phyloP scores from a whole-genome alignment of 92 coral and sea anemone species.

The Hydrozoanthus gracilis region DNA sequence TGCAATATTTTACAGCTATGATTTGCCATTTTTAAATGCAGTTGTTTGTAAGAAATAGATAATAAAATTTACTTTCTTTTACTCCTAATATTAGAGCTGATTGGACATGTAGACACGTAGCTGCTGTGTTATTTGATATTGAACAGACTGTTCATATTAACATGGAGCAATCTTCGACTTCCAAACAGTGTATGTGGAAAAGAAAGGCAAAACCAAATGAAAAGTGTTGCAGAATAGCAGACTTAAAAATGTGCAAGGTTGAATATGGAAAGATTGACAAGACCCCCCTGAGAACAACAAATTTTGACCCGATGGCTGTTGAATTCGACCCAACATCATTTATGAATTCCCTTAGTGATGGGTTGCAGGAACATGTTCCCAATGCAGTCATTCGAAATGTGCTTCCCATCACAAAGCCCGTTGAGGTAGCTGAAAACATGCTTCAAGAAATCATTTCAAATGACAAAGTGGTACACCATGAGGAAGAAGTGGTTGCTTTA shows the following conservation, averaged over 20 bases:
- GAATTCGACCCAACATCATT: background rate
- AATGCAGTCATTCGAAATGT: conserved; percentile 44
- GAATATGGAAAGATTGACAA: conserved; percentile 54
- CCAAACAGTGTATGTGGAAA: conserved; percentile 51
- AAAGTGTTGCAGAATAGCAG: conserved; percentile 42
- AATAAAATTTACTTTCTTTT: too few relatives aligned
- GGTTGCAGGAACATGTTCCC: conserved; percentile 50
- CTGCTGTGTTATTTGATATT: conserved; percentile 54
- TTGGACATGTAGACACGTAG: background rate
- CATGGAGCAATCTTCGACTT: conserved; percentile 45
- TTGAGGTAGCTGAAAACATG: conserved; percentile 20
- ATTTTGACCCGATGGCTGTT: conserved; percentile 57
- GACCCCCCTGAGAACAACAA: conserved; percentile 17
- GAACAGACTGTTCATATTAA: conserved; percentile 10
- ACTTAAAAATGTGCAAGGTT: conserved; percentile 41
- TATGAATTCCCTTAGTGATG: conserved; percentile 44
- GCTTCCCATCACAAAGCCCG: conserved; percentile 38
- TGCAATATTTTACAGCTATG: too few relatives aligned
- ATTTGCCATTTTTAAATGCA: too few relatives aligned
- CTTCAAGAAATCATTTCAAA: conserved; percentile 25
- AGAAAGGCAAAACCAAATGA: conserved; percentile 45
- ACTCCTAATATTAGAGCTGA: too few relatives aligned
- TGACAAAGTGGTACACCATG: conserved; percentile 2
- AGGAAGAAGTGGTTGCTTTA: conserved; percentile 18
- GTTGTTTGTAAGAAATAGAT: too few relatives aligned